Evolutionary conservation across 2,797 vertebrate genomes (phyloP), one percentile per base, ranked within the genome.

Genomic region (Corythornis leucogaster): DNA sequence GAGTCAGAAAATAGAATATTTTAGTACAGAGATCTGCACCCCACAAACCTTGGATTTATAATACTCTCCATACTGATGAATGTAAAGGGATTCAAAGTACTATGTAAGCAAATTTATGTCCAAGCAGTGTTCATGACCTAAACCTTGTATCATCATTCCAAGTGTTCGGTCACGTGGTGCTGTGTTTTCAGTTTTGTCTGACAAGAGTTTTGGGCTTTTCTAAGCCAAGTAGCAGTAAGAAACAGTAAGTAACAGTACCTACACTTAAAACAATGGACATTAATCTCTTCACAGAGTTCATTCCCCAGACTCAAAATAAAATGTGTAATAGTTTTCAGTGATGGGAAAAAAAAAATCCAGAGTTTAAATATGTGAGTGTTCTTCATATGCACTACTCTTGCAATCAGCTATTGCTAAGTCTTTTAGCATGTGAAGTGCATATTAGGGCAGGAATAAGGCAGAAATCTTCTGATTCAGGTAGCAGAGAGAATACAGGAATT

Each of bases 151-250:
- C n/a, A 54, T 40, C 2, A 2, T 76, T 90, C 8, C 26, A 31
- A 51, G 15, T 22, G 11, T 59, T 64, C 40, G 19, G 11, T 79
- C 30, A 30, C 12, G 55, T 80, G 6, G 25, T 79, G 20, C 8
- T 30, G 3, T 58, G 33, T 45, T 59, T 67, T 74, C n/a, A 62
- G 3, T 8, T 77, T 74, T 74, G 25, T 58, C 15, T 42, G 38
- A 42, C 11, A 38, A 38, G 3, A n/a, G 3, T n/a, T 66, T 59
- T 2, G 22, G 15, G 2, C 0, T 5, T 67, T 82, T 79, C 25
- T 28, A 50, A 73, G 10, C 12, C 26, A 2, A 19, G 9, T 20
- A 48, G 31, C 2, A 25, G 9, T 24, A 58, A 28, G 8, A 30
- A 48, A 13, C 2, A 25, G 9, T 24, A 58, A 31, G 8, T 31